Evolutionary conservation across 2,888 invertebrate species (phyloP), one percentile per base, ranked within the genome.

Genomic region (Apodemia duryi): DNA sequence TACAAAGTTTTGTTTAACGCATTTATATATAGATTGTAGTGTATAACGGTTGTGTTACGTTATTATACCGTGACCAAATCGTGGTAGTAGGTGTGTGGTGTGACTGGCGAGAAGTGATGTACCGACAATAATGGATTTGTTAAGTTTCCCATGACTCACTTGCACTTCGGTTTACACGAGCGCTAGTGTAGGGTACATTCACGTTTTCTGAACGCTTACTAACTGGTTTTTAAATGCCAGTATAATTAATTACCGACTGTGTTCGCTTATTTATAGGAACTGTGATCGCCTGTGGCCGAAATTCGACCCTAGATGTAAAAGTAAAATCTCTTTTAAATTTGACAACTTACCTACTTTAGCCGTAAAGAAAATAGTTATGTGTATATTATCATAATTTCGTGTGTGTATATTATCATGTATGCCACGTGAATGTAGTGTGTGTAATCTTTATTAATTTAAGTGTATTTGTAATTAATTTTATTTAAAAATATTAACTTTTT

Each of bases 61-160:
- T 57, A 13, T 29, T 29, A 32, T 57, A 57, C 29, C 11, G 29
- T 57, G 32, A 13, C 29, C 6, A 57, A 11, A 29, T 29, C 11
- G 2, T 29, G 29, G 54, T 54, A 28, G 32, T 57, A 57, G 32
- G 6, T 11, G 57, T 32, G 49, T 49, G 13, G 49, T 49, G 6
- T 49, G 49, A 43, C 43, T 38, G 43, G 43, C 11, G 6, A 28
- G 54, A 13, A 13, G 57, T 57, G 57, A 57, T 29, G 29, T 54
- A 54, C 57, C 57, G 57, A 32, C 32, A 29, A 57, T 57, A 57
- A 57, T 57, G 11, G 29, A 57, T 57, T 57, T 52, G 57, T 13
- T 57, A 11, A 57, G 57, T 57, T 57, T 32, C 57, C 57, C 57
- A 57, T 57, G 57, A 57, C 57, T 57, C 29, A 57, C 13, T 57